Conservation (phyloP, 2,888 invertebrate genomes). For the Lysandra coridon region DNA sequence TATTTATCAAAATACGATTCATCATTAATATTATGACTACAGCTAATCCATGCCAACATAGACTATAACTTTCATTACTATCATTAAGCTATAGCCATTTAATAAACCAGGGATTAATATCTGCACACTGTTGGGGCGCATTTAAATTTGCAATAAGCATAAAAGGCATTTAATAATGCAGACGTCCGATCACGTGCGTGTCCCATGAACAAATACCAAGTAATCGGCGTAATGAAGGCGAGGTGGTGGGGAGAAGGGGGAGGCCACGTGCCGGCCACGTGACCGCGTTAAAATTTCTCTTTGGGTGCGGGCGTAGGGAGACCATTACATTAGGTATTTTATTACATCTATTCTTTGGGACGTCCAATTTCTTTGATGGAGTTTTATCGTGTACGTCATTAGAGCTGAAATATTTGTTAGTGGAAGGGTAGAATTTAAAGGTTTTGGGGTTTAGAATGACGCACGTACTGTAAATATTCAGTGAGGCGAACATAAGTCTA, state of each 20-base stretch:
- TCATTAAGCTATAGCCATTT: conserved; percentile 40
- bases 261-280: conserved; percentile 71
- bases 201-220: conserved; percentile 71
- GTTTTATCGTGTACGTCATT: neutral
- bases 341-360: conserved; percentile 44
- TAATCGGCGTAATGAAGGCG: conserved; percentile 73
- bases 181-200: conserved; percentile 71
- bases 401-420: neutral
- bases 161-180: conserved; percentile 81
- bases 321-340: conserved; percentile 58
- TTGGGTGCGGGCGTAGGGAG: conserved; percentile 52
- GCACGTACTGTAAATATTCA: neutral
- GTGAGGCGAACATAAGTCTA: neutral
- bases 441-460: neutral
- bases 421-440: neutral
- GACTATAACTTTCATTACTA: neutral
- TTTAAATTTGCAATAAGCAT: conserved; percentile 76
- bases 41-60: neutral
- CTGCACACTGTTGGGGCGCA: conserved; percentile 54
- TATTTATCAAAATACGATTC: neutral
- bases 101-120: conserved; percentile 61
- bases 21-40: neutral
- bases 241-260: conserved; percentile 50
- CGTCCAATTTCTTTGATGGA: conserved; percentile 24
- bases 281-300: conserved; percentile 66